These are phyloP conservation scores for Prunella strophiata DNA, from an alignment of 2,797 vertebrate genomes.

Conservation along the genomic window DNA sequence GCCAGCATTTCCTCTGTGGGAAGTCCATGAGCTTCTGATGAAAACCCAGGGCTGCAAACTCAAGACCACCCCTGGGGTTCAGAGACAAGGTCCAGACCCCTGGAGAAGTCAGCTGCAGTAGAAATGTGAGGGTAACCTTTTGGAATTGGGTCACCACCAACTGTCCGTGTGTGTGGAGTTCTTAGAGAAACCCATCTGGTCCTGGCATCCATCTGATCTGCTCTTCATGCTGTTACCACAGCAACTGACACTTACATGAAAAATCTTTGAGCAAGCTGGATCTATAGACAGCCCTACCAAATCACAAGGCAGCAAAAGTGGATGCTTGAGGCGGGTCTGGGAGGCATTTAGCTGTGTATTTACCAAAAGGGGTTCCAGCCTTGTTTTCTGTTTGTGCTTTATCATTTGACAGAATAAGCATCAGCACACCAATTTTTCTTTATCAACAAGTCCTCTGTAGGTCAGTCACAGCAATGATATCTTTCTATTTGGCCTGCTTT, in stretches of 20 bases:
- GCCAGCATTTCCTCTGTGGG: background rate
- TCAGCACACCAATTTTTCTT: background rate
- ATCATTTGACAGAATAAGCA: background rate
- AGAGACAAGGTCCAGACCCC: background rate
- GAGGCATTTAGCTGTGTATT: background rate
- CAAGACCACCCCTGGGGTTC: background rate
- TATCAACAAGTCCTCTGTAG: background rate
- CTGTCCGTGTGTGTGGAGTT: background rate
- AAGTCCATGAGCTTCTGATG: background rate
- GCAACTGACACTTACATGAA: constrained; percentile 49
- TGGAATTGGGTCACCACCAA: background rate
- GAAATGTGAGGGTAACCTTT: background rate
- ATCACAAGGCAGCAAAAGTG: constrained; percentile 6
- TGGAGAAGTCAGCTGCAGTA: background rate
- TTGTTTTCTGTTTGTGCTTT: background rate
- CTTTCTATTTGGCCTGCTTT: background rate
- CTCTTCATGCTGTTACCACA: constrained; percentile 60
- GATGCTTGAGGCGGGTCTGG: background rate
- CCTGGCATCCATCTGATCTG: constrained; percentile 27
- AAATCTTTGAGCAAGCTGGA: background rate
- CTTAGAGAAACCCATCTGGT: constrained; percentile 17
- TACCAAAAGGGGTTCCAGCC: background rate
- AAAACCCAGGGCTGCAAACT: background rate
- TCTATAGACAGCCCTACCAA: background rate
- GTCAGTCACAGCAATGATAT: background rate